Evolutionary conservation across 2,888 invertebrate genomes (phyloP), one percentile per base, ranked within the genome.

Genomic region (Nudaria mundana): DNA sequence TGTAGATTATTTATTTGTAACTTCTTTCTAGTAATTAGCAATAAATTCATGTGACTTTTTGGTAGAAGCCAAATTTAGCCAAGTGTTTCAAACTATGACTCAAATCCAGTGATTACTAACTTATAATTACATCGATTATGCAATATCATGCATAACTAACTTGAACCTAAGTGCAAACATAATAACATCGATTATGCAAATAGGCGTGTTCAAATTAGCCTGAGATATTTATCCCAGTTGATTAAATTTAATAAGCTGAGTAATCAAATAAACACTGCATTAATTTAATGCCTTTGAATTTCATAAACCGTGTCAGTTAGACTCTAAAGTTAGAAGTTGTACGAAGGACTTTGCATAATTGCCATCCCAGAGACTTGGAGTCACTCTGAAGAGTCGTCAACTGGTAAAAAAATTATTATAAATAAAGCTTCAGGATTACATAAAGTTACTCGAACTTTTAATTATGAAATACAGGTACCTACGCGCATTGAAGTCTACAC

Each of bases 281-380:
- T 54, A 44, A 51, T 48, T 51, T 44, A 6, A 25, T 13, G 38
- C 34, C 48, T 37, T 35, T 28, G 34, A 20, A 42, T 60, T 63
- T 63, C 62, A 61, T 58, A 70, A 75, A 72, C 72, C 68, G 52
- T 66, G 71, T 65, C 64, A 64, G 69, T 67, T 69, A 67, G 67
- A 56, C 61, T 58, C 57, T 68, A 66, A 75, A 81, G 67, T 80
- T 75, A 63, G 60, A 65, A 76, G 64, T 71, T 56, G 59, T 63
- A 58, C 61, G 57, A 58, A 59, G 58, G 68, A 67, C 66, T 82
- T 81, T 80, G 75, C 81, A 83, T 83, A 84, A 83, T 82, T 82
- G 69, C 64, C 63, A 60, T 63, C 63, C 58, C 56, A 55, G 59
- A 20, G 30, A 30, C 30, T 30, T 24, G 24, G 12, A 37, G 63